Percentiles rank a stretch among this genome's conserved stretches.
Conservation (phyloP, 1,140 invertebrate species). For the Leptoteleia sp. region DNA sequence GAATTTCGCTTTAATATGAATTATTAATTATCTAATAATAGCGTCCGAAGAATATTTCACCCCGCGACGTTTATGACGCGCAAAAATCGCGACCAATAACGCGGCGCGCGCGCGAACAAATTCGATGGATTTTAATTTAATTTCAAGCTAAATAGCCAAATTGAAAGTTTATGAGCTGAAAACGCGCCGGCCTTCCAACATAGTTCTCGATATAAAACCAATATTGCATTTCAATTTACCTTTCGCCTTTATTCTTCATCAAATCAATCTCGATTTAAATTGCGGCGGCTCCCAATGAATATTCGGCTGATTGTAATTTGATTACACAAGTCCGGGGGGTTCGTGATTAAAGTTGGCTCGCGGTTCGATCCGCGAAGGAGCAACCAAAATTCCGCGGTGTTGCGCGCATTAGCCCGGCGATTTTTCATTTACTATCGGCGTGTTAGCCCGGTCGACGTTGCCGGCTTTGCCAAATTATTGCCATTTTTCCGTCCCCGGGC, state of each 20-base stretch:
- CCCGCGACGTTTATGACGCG: not conserved
- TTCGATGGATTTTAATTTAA: slow-evolving; percentile 34
- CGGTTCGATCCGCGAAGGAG: not conserved
- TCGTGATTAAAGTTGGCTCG: slow-evolving; percentile 22
- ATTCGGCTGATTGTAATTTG: slow-evolving; percentile 42
- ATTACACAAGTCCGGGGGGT: slow-evolving; percentile 27
- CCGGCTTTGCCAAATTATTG: no score
- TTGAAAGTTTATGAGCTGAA: slow-evolving; percentile 24
- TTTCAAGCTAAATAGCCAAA: slow-evolving; percentile 23
- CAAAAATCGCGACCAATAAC: slow-evolving; percentile 18
- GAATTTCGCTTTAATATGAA: slow-evolving; percentile 32
- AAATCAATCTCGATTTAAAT: slow-evolving; percentile 30
- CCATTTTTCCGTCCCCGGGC: no score
- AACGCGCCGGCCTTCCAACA: not conserved
- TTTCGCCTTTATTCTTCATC: slow-evolving; percentile 18
- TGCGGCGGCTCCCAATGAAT: slow-evolving; percentile 16
- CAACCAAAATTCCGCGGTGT: no score
- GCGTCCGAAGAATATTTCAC: no score
- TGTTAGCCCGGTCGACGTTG: no score
- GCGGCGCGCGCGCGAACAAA: not conserved
- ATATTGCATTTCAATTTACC: slow-evolving; percentile 41
- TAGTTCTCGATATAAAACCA: slow-evolving; percentile 12
- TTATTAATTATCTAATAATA: slow-evolving; percentile 32
- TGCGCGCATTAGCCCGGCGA: no score
- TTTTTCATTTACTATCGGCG: no score